Base-by-base conservation (phyloP, 1,140 invertebrate species). In the Caerostris darwini region DNA sequence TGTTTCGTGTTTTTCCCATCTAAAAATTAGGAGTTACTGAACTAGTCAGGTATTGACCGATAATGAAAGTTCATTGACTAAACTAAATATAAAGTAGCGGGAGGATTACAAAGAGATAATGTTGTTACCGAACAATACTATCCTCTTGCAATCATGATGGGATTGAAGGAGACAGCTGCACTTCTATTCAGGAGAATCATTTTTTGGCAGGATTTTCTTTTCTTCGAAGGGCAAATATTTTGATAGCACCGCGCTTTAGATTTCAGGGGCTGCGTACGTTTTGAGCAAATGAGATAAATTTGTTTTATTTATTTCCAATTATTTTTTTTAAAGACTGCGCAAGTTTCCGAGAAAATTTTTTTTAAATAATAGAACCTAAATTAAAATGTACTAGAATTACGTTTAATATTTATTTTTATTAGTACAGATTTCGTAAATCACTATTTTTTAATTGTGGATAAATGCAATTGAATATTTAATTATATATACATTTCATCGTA, bases 161-260 rank as follows among this genome's bases (percentile, higher is more conserved):
- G 83, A 85, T 54, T 53, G 86, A 61, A 34, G 17, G 7, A 53
- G 56, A 57, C 61, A 57, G 90, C 50, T 81, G 90, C 56, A 34
- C 12, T 91, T 81, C 90, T 91, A 91, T 91, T 91, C 71, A 61
- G 19, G 90, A 34, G 57, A 56, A 10, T 34, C 56, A 57, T 14
- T 34, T 91, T 91, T 91, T 91, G 90, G 90, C 90, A 91, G 19
- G 34, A 50, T 53, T 53, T 64, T 69, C n/a, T 71, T 57, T 90
- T 59, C 3, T 53, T 1, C 50, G 67, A 90, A 90, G 88, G 56
- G 19, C 69, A 91, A 82, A 59, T 59, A 61, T 91, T 91, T 91
- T 91, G 57, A 91, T 59, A 53, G 69, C 71, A 53, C 69, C 17
- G 14, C 58, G 19, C 59, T 19, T n/a, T 17, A 3, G 12, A 2